phyloP scores from a whole-genome alignment of 2,888 invertebrate genomes.

The Argyresthia albistria region DNA sequence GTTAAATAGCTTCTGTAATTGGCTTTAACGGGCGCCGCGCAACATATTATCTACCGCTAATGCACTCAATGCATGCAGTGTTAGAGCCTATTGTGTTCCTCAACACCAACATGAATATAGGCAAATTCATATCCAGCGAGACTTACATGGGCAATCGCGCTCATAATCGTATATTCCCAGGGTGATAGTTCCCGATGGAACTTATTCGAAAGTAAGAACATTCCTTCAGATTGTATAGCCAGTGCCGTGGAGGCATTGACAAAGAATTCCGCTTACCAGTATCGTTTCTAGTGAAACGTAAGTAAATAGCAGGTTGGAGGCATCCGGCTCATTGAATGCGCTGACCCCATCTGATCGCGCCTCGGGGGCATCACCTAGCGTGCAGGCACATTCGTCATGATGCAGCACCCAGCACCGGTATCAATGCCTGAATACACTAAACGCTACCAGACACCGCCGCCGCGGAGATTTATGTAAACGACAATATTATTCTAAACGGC shows the following conservation, averaged over 20 bases:
- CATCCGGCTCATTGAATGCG: conserved; percentile 70
- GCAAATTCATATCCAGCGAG: not conserved
- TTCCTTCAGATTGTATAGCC: not conserved
- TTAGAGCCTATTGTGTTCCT: not conserved
- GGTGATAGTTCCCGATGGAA: not conserved
- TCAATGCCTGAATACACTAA: conserved; percentile 1
- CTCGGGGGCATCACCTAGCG: conserved; percentile 35
- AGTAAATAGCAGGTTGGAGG: conserved; percentile 58
- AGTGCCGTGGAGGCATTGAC: conserved; percentile 3
- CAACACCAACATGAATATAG: not conserved
- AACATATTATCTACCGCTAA: conserved; percentile 5
- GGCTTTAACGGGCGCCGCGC: conserved; percentile 18
- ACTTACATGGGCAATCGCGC: not conserved
- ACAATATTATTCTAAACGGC: conserved; percentile 1
- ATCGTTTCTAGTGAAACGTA: conserved; percentile 63
- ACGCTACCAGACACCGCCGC: not conserved
- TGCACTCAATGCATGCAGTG: not conserved
- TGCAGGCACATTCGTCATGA: conserved; percentile 34
- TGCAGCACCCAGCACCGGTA: not conserved
- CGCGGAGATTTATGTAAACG: conserved; percentile 4
- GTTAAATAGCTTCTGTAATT: conserved; percentile 30
- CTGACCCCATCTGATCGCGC: conserved; percentile 68
- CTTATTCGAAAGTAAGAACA: not conserved
- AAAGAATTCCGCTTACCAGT: conserved; percentile 54
- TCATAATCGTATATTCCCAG: too few species aligned